These are phyloP conservation scores for Garra rufa DNA, from an alignment of 2,113 vertebrate species.

Conservation along the genomic window DNA sequence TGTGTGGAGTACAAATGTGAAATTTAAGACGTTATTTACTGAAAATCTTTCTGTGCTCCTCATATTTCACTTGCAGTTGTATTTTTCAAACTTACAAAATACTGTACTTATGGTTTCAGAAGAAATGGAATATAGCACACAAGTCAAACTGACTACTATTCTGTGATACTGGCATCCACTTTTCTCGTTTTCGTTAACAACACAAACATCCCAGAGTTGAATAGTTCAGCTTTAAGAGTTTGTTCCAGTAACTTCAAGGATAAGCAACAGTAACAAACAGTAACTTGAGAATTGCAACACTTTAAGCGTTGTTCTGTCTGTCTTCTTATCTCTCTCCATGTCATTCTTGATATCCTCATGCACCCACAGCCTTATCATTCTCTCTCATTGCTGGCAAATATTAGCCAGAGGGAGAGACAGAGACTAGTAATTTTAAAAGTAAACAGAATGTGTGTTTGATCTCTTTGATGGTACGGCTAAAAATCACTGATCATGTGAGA, in stretches of 20 bases:
- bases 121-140: background rate
- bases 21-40: background rate
- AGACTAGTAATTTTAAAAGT: background rate
- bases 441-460: background rate
- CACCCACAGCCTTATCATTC: slow-evolving; percentile 4
- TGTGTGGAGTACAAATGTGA: background rate
- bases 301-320: background rate
- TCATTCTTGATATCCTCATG: slow-evolving; percentile 17
- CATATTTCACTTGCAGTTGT: background rate
- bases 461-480: slow-evolving; percentile 28
- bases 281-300: background rate
- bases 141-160: background rate
- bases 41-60: background rate
- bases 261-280: background rate
- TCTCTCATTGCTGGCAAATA: slow-evolving; percentile 32
- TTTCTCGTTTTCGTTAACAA: background rate
- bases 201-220: background rate
- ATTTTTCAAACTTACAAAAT: background rate
- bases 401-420: slow-evolving; percentile 6
- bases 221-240: background rate
- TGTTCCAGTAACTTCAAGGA: background rate
- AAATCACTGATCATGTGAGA: slow-evolving; percentile 59
- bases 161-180: background rate
- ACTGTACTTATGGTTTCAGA: background rate
- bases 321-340: slow-evolving; percentile 15